Evolutionary conservation across 2,888 invertebrate genomes (phyloP).

Genomic region (Tridacna gigas): DNA sequence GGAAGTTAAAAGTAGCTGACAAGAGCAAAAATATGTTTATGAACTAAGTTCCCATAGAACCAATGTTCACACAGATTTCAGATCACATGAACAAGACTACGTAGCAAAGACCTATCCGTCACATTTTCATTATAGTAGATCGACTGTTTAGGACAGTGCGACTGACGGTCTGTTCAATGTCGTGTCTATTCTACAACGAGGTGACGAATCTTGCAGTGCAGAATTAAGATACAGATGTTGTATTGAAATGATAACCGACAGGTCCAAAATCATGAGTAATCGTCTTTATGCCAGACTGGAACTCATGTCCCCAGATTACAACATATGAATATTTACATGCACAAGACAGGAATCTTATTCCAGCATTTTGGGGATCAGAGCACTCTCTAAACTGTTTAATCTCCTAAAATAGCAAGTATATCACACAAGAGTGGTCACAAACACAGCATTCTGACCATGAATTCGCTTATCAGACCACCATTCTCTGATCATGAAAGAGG

Average conservation of each 20-base stretch:
- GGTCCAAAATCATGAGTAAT: constrained; percentile 5
- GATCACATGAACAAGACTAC: constrained; percentile 31
- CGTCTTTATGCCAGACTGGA: constrained; percentile 7
- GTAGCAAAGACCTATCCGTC: constrained; percentile 23
- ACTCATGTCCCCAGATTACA: constrained; percentile 14
- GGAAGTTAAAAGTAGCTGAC: neutral
- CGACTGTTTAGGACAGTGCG: constrained; percentile 15
- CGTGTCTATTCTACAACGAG: constrained; percentile 28
- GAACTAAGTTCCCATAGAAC: neutral
- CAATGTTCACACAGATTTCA: constrained; percentile 16
- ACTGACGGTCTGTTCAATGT: constrained; percentile 42
- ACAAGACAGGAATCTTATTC: constrained; percentile 33
- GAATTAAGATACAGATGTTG: constrained; percentile 42
- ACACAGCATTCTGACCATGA: constrained; percentile 17
- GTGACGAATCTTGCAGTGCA: constrained; percentile 34
- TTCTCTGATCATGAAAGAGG: neutral
- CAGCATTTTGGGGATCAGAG: constrained; percentile 29
- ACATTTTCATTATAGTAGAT: constrained; percentile 17
- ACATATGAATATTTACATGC: constrained; percentile 14
- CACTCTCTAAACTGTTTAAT: constrained; percentile 35
- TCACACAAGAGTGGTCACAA: constrained; percentile 29
- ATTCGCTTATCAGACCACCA: neutral
- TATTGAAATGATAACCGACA: constrained; percentile 32
- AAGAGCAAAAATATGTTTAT: constrained; percentile 16
- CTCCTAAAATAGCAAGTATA: constrained; percentile 19